Conservation (phyloP, 2,888 invertebrate genomes). For the Rambutsinella grinnellia region DNA sequence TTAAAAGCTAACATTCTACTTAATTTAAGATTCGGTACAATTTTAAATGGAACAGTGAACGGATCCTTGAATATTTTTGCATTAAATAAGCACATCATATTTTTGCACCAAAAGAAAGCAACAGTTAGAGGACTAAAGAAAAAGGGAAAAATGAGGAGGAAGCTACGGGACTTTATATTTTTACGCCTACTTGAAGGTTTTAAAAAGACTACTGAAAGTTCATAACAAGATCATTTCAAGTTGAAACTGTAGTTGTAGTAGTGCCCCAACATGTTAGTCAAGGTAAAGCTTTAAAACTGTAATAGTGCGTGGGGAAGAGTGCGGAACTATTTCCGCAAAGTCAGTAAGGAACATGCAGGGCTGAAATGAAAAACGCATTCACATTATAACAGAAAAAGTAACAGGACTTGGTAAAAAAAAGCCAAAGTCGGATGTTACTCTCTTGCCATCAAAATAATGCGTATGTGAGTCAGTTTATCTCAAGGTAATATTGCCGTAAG, state of each 20-base stretch:
- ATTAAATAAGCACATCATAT: not conserved
- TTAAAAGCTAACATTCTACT: too few species aligned
- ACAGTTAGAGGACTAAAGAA: conserved; percentile 21
- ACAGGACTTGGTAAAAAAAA: conserved; percentile 34
- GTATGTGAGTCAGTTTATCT: conserved; percentile 38
- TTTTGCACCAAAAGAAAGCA: conserved; percentile 41
- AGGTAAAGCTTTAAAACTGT: not conserved
- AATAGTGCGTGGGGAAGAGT: conserved; percentile 16
- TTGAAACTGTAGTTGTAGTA: conserved; percentile 53
- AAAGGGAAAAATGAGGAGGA: not conserved
- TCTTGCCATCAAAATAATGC: conserved; percentile 38
- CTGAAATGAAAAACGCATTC: not conserved
- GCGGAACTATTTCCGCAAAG: conserved; percentile 57
- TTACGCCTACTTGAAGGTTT: not conserved
- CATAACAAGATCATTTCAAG: conserved; percentile 53
- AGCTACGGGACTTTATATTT: not conserved
- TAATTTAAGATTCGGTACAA: too few species aligned
- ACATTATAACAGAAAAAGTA: conserved; percentile 4
- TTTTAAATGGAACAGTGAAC: too few species aligned
- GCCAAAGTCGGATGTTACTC: too few species aligned
- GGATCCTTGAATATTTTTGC: too few species aligned
- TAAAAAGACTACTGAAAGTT: conserved; percentile 39
- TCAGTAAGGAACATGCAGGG: not conserved
- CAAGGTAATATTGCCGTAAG: conserved; percentile 3
- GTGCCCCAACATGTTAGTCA: not conserved